These are phyloP conservation scores for Hucho hucho DNA, from an alignment of 2,113 vertebrate genomes.

Conservation along the genomic window DNA sequence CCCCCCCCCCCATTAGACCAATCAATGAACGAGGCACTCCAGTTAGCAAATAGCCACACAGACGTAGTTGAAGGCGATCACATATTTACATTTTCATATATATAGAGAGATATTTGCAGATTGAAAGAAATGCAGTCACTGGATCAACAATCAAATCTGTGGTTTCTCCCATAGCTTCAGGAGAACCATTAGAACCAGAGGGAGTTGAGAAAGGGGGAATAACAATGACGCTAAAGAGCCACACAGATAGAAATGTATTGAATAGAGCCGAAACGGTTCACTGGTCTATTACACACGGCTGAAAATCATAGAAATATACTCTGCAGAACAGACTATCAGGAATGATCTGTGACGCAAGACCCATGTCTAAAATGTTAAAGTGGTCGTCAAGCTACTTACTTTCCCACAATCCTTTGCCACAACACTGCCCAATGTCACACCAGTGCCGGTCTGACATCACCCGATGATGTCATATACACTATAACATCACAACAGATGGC, in stretches of 20 bases:
- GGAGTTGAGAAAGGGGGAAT: not conserved
- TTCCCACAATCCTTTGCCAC: not conserved
- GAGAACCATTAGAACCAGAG: not conserved
- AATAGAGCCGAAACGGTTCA: no score
- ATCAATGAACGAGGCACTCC: conserved; percentile 65
- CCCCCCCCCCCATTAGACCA: no score
- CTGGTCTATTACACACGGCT: not conserved
- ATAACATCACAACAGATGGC: conserved; percentile 16
- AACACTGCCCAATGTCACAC: not conserved
- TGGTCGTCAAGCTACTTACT: not conserved
- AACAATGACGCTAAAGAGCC: not conserved
- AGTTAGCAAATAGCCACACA: conserved; percentile 51
- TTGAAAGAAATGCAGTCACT: conserved; percentile 24
- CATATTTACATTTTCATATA: conserved; percentile 66
- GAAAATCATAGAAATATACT: not conserved
- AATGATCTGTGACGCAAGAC: not conserved
- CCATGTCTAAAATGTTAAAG: not conserved
- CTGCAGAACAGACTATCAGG: not conserved
- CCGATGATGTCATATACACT: no score
- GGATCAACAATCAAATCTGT: conserved; percentile 26
- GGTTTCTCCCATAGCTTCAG: conserved; percentile 24
- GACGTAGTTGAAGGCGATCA: conserved; percentile 44
- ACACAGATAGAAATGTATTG: not conserved
- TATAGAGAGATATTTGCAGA: conserved; percentile 44
- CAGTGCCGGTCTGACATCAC: no score